Evolutionary conservation across 2,888 invertebrate species (phyloP), one percentile per base, ranked within the genome.

Genomic region (Hyalella azteca): DNA sequence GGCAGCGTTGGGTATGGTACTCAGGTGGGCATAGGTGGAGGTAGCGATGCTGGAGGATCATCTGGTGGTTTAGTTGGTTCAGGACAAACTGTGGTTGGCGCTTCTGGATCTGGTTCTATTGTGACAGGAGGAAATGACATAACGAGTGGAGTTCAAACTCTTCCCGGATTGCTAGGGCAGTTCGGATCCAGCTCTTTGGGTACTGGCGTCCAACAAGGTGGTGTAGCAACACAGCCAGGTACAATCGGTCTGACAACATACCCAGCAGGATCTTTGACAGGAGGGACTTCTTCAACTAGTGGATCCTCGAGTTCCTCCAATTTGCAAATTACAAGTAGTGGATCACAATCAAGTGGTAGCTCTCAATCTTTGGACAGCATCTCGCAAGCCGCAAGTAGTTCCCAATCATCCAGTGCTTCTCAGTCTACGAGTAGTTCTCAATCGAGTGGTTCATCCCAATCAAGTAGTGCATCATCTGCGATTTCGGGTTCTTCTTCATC

Each of bases 231-330:
- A 2, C 36, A 36, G 39, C 22, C 66, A 36, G 66, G 66, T 7
- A 66, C 66, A 5, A 66, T 66, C 29, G 66, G 66, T 13, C 29
- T 66, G 39, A 66, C 66, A 36, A 36, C 36, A n/a, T 66, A 66
- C 66, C 66, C 66, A 15, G 66, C 36, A 29, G 66, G 66, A 11
- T 15, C 36, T 22, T 7, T 32, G 32, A 29, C 7, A 36, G 39
- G 39, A 13, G 66, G 36, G n/a, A 32, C 32, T 32, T 9, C 19
- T 7, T 60, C 45, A 36, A n/a, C 73, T 26, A 45, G 19, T 45
- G 80, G 82, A 54, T 79, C 59, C 40, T 75, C 73, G n/a, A 54
- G 49, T 19, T 73, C 49, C 32, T 73, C 59, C n/a, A 76, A 73
- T 48, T n/a, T 60, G 22, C n/a, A 59, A 39, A n/a, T 49, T 29